Evolutionary conservation across 2,797 vertebrate genomes (phyloP), one percentile per base, ranked within the genome.

Genomic region (Enteromius trimaculatus): DNA sequence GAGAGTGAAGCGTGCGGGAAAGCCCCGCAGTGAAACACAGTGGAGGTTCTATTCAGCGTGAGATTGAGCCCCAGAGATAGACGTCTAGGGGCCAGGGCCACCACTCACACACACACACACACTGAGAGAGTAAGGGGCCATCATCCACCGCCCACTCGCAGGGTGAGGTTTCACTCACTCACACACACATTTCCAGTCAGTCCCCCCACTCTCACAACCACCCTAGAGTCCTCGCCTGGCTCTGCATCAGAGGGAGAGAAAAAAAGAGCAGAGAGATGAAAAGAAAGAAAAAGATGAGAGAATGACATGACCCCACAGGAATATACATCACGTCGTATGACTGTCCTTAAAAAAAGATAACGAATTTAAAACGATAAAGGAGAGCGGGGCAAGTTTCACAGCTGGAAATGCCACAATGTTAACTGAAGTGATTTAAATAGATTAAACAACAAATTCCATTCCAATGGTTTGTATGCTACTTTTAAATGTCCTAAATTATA

Each of bases 1-100:
- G 81, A 76, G 79, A 83, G 69, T 31, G 81, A 86, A 86, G 77
- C 64, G 80, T 83, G 77, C 83, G 84, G 84, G 80, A 87, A 89
- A 89, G 86, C 85, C 84, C 86, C 86, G 68, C 44, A 86, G 82
- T 76, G 51, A 79, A 84, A 86, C 81, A 85, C 78, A 83, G 77
- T 81, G 68, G 74, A 79, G 79, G 84, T 80, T 83, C 86, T 87
- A 83, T 68, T 71, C 82, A 83, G 66, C n/a, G 16, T 83, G 66
- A 79, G 84, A 70, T 53, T 77, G 26, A 81, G 69, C 82, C 80
- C 80, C 9, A 44, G 82, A 86, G 82, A 77, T 81, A 75, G 44
- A 74, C 69, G 31, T 83, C 66, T 78, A 58, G 79, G 86, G 86
- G 82, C 77, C 72, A 37, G 80, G 71, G 77, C 71, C 78, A 65